These are phyloP conservation scores for Phengaris alcon DNA, from an alignment of 2,888 invertebrate species.

Conservation along the genomic window DNA sequence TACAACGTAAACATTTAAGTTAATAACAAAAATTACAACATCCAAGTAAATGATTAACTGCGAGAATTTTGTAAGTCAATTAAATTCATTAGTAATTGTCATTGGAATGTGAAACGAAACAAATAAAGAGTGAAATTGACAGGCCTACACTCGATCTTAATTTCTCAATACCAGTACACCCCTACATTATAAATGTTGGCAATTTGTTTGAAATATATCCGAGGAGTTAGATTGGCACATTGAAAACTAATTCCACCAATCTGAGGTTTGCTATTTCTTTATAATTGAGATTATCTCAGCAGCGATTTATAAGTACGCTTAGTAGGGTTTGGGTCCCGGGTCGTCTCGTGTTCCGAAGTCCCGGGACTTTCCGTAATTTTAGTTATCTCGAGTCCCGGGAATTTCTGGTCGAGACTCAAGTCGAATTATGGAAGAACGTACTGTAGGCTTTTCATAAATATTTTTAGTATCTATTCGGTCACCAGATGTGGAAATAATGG, in stretches of 20 bases:
- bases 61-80: neutral
- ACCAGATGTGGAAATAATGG: too few species aligned
- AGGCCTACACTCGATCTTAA: conserved; percentile 19
- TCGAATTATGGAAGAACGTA: too few species aligned
- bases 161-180: conserved; percentile 2
- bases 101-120: conserved; percentile 2
- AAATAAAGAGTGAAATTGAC: conserved; percentile 17
- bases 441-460: too few species aligned
- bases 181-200: conserved; percentile 16
- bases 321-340: neutral
- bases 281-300: neutral
- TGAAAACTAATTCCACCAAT: conserved; percentile 21
- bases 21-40: too few species aligned
- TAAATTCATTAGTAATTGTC: neutral
- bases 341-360: too few species aligned
- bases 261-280: conserved; percentile 4
- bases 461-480: too few species aligned
- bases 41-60: neutral
- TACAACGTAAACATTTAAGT: too few species aligned
- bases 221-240: conserved; percentile 9
- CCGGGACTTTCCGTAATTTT: too few species aligned
- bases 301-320: neutral
- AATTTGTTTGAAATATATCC: conserved; percentile 27
- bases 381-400: too few species aligned
- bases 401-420: too few species aligned